phyloP scores from a whole-genome alignment of 2,888 invertebrate species.

The Bhutanitis thaidina region DNA sequence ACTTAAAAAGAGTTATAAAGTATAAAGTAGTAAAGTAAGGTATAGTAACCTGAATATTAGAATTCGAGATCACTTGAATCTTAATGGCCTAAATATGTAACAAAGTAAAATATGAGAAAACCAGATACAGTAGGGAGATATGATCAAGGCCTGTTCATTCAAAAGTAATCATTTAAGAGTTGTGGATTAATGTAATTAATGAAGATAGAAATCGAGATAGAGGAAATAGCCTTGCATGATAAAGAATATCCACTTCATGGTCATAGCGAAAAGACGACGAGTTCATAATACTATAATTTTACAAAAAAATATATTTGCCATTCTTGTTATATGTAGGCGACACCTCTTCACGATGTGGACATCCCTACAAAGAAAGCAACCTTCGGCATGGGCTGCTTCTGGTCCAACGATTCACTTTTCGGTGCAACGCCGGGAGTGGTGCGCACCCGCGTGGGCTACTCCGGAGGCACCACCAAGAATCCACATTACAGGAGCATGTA shows the following conservation, averaged over 20 bases:
- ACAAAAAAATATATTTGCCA: too few species aligned
- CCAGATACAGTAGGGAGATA: not conserved
- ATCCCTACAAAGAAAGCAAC: conserved; percentile 86
- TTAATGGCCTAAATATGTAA: too few species aligned
- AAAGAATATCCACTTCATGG: too few species aligned
- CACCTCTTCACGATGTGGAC: conserved; percentile 82
- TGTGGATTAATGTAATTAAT: not conserved
- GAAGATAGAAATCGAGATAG: not conserved
- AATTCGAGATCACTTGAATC: too few species aligned
- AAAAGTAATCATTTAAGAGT: not conserved
- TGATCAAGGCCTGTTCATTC: not conserved
- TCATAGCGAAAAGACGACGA: too few species aligned
- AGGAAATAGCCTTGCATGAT: not conserved
- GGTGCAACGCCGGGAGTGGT: conserved; percentile 87
- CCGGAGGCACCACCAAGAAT: conserved; percentile 89
- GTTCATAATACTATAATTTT: too few species aligned
- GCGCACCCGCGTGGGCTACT: conserved; percentile 95
- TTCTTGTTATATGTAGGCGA: conserved; percentile 34
- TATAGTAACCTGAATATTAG: too few species aligned
- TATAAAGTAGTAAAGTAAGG: too few species aligned
- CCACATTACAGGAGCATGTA: conserved; percentile 94
- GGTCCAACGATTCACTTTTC: conserved; percentile 93
- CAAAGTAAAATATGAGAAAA: not conserved
- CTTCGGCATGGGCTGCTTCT: conserved; percentile 96
- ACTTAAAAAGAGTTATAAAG: too few species aligned